Conservation (phyloP, 2,797 vertebrate genomes). For the Characodon lateralis region DNA sequence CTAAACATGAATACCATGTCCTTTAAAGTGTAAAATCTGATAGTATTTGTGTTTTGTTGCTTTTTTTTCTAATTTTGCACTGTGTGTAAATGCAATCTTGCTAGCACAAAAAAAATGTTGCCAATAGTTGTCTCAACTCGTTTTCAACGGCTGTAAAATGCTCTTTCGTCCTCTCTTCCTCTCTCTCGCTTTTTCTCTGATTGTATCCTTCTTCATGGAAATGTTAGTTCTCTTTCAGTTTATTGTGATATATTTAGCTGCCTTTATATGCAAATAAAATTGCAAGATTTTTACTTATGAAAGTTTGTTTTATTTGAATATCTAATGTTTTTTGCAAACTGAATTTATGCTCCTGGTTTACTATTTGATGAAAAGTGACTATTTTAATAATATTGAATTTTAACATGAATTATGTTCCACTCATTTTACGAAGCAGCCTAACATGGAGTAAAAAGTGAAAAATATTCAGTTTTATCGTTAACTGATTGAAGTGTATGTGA, state of each 20-base stretch:
- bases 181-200: slow-evolving; percentile 75
- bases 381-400: neutral
- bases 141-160: slow-evolving; percentile 90
- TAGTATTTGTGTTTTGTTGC: slow-evolving; percentile 84
- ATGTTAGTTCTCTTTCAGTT: slow-evolving; percentile 94
- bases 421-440: no score
- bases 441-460: neutral
- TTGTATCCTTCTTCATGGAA: slow-evolving; percentile 91
- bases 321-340: neutral
- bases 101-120: slow-evolving; percentile 93
- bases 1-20: slow-evolving; percentile 90
- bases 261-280: slow-evolving; percentile 99
- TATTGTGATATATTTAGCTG: slow-evolving; percentile 99
- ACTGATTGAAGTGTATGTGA: neutral
- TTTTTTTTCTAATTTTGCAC: slow-evolving; percentile 89
- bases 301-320: slow-evolving; percentile 22
- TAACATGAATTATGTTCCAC: neutral
- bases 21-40: slow-evolving; percentile 89
- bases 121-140: slow-evolving; percentile 89
- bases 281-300: slow-evolving; percentile 97
- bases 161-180: slow-evolving; percentile 81
- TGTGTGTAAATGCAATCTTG: slow-evolving; percentile 99
- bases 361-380: neutral
- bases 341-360: neutral
- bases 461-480: neutral